These are phyloP conservation scores for Hippopotamus amphibius DNA, from an alignment of 2,113 vertebrate genomes.

Conservation along the genomic window DNA sequence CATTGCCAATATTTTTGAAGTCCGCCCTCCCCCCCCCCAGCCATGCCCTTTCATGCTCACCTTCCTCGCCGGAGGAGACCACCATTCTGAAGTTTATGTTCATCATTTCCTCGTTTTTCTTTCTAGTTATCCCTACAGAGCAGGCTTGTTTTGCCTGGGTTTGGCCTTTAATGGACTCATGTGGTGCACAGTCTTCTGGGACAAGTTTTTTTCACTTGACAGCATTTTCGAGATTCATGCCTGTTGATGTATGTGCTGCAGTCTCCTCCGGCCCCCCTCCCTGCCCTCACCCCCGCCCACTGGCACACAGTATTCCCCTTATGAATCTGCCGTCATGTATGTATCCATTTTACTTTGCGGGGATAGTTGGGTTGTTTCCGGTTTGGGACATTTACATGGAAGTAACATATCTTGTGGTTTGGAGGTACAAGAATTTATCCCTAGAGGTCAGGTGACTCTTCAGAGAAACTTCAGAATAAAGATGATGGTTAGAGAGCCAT, in stretches of 20 bases:
- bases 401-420: background rate
- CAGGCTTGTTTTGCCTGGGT: background rate
- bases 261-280: background rate
- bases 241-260: background rate
- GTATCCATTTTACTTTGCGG: constrained; percentile 15
- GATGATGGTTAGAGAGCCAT: background rate
- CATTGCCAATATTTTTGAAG: background rate
- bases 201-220: background rate
- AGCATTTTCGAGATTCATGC: background rate
- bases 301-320: background rate
- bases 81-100: background rate
- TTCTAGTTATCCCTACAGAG: background rate
- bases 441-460: background rate
- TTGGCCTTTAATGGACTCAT: background rate
- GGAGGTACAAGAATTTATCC: background rate
- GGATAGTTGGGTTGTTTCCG: background rate
- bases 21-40: background rate
- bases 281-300: too few relatives aligned
- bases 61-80: background rate
- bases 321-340: background rate
- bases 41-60: too few relatives aligned
- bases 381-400: background rate
- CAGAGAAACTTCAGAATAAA: background rate
- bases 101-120: background rate
- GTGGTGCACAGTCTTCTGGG: background rate